phyloP scores from a whole-genome alignment of 2,113 vertebrate species.

The Trichechus manatus region DNA sequence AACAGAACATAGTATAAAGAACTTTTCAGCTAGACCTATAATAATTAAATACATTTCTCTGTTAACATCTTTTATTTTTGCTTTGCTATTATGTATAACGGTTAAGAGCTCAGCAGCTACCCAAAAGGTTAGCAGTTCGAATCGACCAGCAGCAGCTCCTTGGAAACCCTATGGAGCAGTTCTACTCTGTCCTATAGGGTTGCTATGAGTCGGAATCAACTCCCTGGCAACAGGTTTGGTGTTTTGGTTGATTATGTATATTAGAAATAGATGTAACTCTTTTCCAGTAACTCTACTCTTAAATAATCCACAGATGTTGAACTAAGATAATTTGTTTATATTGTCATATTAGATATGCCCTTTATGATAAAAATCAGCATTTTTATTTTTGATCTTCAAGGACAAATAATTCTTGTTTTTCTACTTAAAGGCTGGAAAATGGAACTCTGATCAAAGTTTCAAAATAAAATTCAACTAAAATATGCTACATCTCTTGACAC shows the following conservation, averaged over 20 bases:
- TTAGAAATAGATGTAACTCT: background rate
- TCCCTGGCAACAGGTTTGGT: too few relatives aligned
- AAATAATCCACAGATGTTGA: background rate
- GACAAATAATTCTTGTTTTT: background rate
- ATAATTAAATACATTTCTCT: background rate
- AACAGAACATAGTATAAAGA: background rate
- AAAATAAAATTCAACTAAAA: slow-evolving; percentile 40
- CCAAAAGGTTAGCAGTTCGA: too few relatives aligned
- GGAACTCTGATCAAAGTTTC: background rate
- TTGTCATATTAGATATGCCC: background rate
- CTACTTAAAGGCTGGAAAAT: background rate
- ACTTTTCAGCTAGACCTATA: background rate
- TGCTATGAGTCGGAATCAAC: too few relatives aligned
- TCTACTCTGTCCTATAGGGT: too few relatives aligned
- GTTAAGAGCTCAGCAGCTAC: too few relatives aligned
- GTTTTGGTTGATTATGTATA: background rate
- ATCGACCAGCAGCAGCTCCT: too few relatives aligned
- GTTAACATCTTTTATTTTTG: slow-evolving; percentile 13
- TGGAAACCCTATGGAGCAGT: too few relatives aligned
- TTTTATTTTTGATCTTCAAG: background rate
- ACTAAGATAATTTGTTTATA: background rate
- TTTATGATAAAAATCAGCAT: background rate
- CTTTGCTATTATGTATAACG: background rate
- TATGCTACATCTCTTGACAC: slow-evolving; percentile 58
- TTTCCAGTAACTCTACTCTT: background rate